Percentiles rank a stretch among this genome's conserved stretches.
These are phyloP conservation scores for Hirtodrosophila cameraria DNA, from an alignment of 2,888 invertebrate genomes.

Conservation along the genomic window DNA sequence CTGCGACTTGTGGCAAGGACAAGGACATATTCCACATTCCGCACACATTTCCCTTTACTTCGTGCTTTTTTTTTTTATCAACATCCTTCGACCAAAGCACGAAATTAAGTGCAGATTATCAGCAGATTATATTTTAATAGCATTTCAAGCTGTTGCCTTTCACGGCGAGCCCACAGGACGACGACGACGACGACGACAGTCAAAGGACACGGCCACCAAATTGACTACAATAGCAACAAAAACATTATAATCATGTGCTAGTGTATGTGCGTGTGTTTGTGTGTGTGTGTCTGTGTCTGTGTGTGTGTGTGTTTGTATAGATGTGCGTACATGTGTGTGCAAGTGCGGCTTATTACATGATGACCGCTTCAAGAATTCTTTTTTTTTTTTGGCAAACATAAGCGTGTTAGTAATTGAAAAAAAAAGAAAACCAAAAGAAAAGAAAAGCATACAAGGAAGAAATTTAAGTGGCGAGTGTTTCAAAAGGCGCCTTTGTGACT, in stretches of 20 bases:
- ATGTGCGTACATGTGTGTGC: slow-evolving; percentile 7
- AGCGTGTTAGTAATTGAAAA: slow-evolving; percentile 65
- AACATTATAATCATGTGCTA: slow-evolving; percentile 39
- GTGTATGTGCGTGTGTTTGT: slow-evolving; percentile 9
- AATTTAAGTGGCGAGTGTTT: slow-evolving; percentile 56
- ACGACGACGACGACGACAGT: neutral
- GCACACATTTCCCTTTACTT: slow-evolving; percentile 19
- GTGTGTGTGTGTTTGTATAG: slow-evolving; percentile 32
- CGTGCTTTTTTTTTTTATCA: slow-evolving; percentile 6
- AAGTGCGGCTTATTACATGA: slow-evolving; percentile 66
- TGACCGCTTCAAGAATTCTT: slow-evolving; percentile 43
- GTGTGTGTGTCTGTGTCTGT: slow-evolving; percentile 13
- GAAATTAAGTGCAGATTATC: slow-evolving; percentile 80
- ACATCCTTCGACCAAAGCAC: slow-evolving; percentile 56
- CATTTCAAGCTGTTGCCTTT: slow-evolving; percentile 79
- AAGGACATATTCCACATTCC: too few relatives aligned
- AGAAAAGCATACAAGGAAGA: neutral
- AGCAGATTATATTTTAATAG: slow-evolving; percentile 81
- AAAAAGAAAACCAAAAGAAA: slow-evolving; percentile 31
- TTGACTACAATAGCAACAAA: slow-evolving; percentile 43
- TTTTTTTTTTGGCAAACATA: slow-evolving; percentile 45
- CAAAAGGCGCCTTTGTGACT: slow-evolving; percentile 18
- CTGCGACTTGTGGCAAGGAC: slow-evolving; percentile 36
- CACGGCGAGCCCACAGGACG: slow-evolving; percentile 39
- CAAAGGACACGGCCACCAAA: slow-evolving; percentile 15